A percentile compares a stretch with the other conserved stretches of the same genome.
Conservation (phyloP, 2,113 vertebrate species). For the Elephantulus edwardii region DNA sequence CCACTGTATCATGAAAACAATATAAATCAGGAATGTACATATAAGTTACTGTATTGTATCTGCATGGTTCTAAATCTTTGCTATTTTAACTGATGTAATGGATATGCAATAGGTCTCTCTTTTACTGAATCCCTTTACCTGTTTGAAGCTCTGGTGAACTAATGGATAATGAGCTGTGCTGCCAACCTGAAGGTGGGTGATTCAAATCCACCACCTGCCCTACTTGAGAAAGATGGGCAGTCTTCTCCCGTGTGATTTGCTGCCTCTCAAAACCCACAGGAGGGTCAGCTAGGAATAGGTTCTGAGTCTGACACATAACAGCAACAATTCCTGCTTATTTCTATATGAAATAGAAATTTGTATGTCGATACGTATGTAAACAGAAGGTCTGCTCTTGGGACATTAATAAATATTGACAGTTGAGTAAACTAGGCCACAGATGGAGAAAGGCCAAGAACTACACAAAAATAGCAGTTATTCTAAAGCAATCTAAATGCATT, state of each 20-base stretch:
- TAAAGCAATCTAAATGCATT: not conserved
- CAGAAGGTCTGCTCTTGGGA: not conserved
- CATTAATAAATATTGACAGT: not conserved
- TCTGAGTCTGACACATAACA: too few species aligned
- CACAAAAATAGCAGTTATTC: not conserved
- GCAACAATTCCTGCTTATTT: too few species aligned
- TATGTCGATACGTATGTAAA: too few species aligned
- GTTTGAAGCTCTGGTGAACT: too few species aligned
- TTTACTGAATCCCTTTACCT: not conserved
- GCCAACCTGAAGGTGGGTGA: too few species aligned
- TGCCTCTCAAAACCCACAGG: too few species aligned
- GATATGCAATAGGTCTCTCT: not conserved
- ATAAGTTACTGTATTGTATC: not conserved
- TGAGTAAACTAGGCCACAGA: not conserved
- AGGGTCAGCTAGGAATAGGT: too few species aligned
- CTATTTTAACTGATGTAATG: not conserved
- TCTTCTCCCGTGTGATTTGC: too few species aligned
- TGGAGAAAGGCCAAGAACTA: not conserved
- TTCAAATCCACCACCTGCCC: too few species aligned
- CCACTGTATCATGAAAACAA: not conserved
- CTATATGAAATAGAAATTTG: too few species aligned
- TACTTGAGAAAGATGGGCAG: too few species aligned
- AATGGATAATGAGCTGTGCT: too few species aligned
- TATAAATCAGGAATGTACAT: slow-evolving; percentile 24
- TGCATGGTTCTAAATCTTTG: not conserved